These are phyloP conservation scores for Dasyurus viverrinus DNA, from an alignment of 2,113 vertebrate species.

Conservation along the genomic window DNA sequence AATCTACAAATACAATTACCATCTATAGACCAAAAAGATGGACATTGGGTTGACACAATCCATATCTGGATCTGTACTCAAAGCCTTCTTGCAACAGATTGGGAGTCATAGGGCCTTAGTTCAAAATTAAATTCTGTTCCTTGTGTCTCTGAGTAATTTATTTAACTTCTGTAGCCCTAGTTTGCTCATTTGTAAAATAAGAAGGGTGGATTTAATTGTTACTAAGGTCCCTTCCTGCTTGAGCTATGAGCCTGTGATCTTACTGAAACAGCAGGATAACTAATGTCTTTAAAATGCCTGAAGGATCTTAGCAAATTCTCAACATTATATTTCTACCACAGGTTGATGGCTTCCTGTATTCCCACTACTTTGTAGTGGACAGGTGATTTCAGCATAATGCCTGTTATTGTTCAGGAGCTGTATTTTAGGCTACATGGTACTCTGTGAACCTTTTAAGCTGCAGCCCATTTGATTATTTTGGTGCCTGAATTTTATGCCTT, in stretches of 20 bases:
- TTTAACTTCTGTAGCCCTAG: background rate
- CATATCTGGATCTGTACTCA: background rate
- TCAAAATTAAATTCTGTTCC: background rate
- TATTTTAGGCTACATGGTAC: constrained; percentile 13
- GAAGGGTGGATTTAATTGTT: background rate
- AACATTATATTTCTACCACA: background rate
- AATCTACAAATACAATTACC: background rate
- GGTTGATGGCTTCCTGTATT: background rate
- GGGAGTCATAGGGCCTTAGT: background rate
- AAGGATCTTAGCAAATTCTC: background rate
- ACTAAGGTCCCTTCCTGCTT: background rate
- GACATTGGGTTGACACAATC: background rate
- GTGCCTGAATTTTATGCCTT: constrained; percentile 44
- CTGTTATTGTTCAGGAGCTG: constrained; percentile 34
- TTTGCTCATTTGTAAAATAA: background rate
- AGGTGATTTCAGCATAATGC: constrained; percentile 28
- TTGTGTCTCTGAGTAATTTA: background rate
- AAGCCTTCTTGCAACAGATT: background rate
- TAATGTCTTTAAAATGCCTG: constrained; percentile 13
- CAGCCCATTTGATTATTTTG: constrained; percentile 42
- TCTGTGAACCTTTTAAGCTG: constrained; percentile 53
- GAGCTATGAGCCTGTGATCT: background rate
- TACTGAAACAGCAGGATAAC: background rate
- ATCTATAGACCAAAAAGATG: background rate
- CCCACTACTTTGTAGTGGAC: constrained; percentile 16